Base-by-base conservation (phyloP, 2,888 invertebrate genomes). In the Buathra laborator region DNA sequence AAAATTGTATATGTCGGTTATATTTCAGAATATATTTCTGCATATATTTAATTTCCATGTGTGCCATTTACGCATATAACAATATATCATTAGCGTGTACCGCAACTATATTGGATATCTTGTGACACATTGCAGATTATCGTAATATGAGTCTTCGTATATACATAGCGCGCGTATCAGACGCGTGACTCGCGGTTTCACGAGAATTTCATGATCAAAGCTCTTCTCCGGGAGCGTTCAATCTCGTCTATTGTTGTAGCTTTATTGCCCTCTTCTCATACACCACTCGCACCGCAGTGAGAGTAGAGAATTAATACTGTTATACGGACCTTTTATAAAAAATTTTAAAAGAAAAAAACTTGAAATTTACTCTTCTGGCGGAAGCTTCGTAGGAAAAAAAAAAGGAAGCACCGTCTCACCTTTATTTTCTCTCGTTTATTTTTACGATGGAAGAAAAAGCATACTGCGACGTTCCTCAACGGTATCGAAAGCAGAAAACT, bases 181-280 rank as follows among this genome's bases (percentile, higher is more conserved):
- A 24, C 56, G 24, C 56, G 56, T 56, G 56, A 56, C 56, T 19
- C 24, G 56, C 56, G 56, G 56, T 56, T 19, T 56, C 12, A 19
- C 56, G 56, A 56, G 56, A 56, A 56, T 56, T 56, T 56, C 56
- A 24, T 56, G 24, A 56, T 56, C 56, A 56, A 56, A 56, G 56
- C 56, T 37, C 37, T 56, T 10, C 56, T 24, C 56, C 5, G 56
- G 10, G 19, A 24, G 56, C 24, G 4, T 24, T 10, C 56, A 56
- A 56, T 56, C 4, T 12, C 56, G 56, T 56, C 56, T 19, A 56
- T 56, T 56, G 56, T 56, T 19, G 19, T 12, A 1, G 56, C 56
- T 56, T 24, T 24, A 24, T 56, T 56, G 56, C 12, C 56, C 24
- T 56, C 10, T 24, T 24, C 56, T 10, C 56, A 24, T 7, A 19